These are phyloP conservation scores for Tauraco erythrolophus DNA, from an alignment of 2,113 vertebrate genomes.

Conservation along the genomic window DNA sequence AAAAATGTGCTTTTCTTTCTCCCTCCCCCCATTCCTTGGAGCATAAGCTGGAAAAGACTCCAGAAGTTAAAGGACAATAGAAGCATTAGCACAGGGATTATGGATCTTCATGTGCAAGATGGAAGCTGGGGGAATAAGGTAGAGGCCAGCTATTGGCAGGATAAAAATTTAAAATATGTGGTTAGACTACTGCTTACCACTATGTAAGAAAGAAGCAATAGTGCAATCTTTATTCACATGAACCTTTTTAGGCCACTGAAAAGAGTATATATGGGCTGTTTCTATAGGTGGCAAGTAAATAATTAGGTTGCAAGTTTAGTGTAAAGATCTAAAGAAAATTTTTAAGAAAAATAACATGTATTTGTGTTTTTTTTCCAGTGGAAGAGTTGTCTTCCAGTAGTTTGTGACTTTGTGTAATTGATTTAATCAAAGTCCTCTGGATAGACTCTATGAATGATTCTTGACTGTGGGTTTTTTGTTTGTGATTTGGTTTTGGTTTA, in stretches of 20 bases:
- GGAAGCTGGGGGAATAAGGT: conserved; percentile 14
- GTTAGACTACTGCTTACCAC: not conserved
- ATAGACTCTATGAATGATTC: not conserved
- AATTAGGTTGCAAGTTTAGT: not conserved
- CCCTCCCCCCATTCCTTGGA: conserved; percentile 25
- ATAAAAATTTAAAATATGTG: not conserved
- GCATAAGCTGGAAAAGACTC: conserved; percentile 62
- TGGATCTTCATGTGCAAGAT: conserved; percentile 22
- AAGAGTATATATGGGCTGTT: not conserved
- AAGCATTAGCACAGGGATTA: conserved; percentile 63
- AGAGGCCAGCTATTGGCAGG: not conserved
- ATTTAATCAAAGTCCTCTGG: not conserved
- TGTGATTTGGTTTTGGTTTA: too few relatives aligned
- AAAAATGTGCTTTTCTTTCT: conserved; percentile 70
- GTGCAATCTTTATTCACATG: not conserved
- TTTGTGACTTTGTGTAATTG: not conserved
- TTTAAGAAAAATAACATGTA: not conserved
- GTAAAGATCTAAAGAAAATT: not conserved
- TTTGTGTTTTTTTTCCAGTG: not conserved
- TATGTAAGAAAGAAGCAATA: not conserved
- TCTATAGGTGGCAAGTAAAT: not conserved
- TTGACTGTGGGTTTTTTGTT: not conserved
- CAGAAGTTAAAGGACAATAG: conserved; percentile 64
- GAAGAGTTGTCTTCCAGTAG: not conserved
- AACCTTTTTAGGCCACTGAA: not conserved